phyloP scores from a whole-genome alignment of 2,888 invertebrate species.

The Synergus gifuensis region DNA sequence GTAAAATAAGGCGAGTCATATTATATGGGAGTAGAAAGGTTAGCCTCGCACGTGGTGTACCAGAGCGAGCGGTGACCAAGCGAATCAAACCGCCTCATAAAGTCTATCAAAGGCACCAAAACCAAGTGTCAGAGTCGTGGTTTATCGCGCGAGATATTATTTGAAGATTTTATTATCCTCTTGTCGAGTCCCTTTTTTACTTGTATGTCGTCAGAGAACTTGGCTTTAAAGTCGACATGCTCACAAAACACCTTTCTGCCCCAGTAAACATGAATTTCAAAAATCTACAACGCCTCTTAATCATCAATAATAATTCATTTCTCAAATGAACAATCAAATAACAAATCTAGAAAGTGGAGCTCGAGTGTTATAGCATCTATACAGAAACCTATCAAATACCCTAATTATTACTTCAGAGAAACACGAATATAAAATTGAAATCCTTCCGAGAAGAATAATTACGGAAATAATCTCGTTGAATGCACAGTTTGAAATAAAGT shows the following conservation, averaged over 20 bases:
- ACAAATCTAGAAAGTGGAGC: not conserved
- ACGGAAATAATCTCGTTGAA: conserved; percentile 13
- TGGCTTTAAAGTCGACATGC: not conserved
- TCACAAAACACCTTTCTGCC: not conserved
- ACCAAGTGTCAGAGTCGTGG: conserved; percentile 47
- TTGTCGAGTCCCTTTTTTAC: not conserved
- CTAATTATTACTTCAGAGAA: not conserved
- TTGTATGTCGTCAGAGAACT: not conserved
- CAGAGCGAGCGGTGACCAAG: conserved; percentile 45
- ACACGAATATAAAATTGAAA: not conserved
- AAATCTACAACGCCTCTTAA: not conserved
- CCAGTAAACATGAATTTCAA: not conserved
- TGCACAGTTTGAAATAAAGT: conserved; percentile 18
- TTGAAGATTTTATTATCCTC: conserved; percentile 69
- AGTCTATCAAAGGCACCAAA: conserved; percentile 67
- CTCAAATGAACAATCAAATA: not conserved
- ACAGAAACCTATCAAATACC: not conserved
- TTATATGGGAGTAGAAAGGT: conserved; percentile 19
- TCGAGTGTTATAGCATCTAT: not conserved
- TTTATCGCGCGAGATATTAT: conserved; percentile 71
- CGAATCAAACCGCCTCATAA: conserved; percentile 68
- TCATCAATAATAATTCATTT: not conserved
- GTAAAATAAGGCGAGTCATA: conserved; percentile 30
- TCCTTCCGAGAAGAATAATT: conserved; percentile 2
- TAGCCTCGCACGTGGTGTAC: conserved; percentile 33